Evolutionary conservation across 23 tunicate species (phyloP).

Genomic region (Aplidium turbinatum): DNA sequence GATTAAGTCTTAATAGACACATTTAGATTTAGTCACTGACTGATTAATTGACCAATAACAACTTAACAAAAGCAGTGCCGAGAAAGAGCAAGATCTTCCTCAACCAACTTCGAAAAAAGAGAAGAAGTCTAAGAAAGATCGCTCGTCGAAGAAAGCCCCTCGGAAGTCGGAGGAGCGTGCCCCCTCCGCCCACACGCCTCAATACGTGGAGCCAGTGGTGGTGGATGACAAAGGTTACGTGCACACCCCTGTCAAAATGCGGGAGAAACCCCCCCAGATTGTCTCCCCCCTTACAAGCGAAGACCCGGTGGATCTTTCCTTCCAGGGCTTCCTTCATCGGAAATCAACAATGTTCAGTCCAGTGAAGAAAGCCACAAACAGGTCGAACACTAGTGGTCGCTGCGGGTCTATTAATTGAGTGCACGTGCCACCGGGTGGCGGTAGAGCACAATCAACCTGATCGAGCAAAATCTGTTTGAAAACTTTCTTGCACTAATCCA

Average conservation of each 20-base stretch:
- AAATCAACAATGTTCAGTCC: constrained; percentile 75
- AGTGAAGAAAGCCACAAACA: constrained; percentile 80
- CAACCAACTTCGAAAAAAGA: background rate
- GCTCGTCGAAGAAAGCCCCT: constrained; percentile 14
- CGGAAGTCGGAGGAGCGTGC: background rate
- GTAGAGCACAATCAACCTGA: too few relatives aligned
- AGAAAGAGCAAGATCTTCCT: background rate
- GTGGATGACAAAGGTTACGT: background rate
- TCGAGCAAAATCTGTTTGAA: too few relatives aligned
- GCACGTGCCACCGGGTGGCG: too few relatives aligned
- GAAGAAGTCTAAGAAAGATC: background rate
- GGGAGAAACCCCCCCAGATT: constrained; percentile 16
- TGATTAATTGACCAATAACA: too few relatives aligned
- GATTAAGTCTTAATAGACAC: too few relatives aligned
- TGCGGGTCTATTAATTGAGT: too few relatives aligned
- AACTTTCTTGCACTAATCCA: too few relatives aligned
- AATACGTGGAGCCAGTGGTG: constrained; percentile 15
- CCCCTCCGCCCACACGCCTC: background rate
- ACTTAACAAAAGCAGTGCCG: background rate
- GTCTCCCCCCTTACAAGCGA: background rate
- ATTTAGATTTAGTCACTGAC: too few relatives aligned
- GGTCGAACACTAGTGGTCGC: too few relatives aligned
- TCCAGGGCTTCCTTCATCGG: constrained; percentile 49
- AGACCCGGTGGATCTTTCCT: background rate
- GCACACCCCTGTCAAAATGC: constrained; percentile 43